Evolutionary conservation across 2,888 invertebrate species (phyloP).

Genomic region (Mantis religiosa): DNA sequence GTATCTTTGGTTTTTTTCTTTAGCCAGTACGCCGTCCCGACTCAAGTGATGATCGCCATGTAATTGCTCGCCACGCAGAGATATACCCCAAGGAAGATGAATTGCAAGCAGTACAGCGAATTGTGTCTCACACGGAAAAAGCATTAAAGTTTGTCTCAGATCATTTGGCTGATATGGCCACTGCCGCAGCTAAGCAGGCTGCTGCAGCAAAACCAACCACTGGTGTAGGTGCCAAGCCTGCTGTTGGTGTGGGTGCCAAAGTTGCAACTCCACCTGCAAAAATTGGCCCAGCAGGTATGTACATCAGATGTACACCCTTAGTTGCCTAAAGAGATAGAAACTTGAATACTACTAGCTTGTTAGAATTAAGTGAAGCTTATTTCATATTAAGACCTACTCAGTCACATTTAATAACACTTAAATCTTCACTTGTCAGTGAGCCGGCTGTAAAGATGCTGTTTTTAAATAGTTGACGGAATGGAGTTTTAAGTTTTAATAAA

Average conservation of each 20-base stretch:
- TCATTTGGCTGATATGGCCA: constrained; percentile 65
- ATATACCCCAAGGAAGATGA: constrained; percentile 92
- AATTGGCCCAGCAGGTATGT: background rate
- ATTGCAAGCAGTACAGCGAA: constrained; percentile 82
- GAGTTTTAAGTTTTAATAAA: no score
- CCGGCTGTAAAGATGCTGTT: no score
- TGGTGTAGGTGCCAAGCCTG: background rate
- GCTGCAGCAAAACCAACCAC: constrained; percentile 12
- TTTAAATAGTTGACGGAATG: no score
- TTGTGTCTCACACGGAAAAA: constrained; percentile 88
- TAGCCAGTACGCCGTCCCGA: constrained; percentile 74
- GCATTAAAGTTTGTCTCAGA: constrained; percentile 93
- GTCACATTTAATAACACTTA: no score
- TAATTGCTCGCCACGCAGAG: constrained; percentile 85
- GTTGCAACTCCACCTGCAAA: background rate
- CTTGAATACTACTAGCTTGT: no score
- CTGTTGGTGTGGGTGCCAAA: background rate
- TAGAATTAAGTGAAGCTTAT: no score
- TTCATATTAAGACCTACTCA: no score
- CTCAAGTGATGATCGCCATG: constrained; percentile 94
- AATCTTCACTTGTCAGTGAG: no score
- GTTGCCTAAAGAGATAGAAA: no score
- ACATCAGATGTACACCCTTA: background rate
- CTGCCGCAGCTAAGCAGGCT: constrained; percentile 22
- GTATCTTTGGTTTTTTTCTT: constrained; percentile 33